These are phyloP conservation scores for Caiman crocodilus DNA, from an alignment of 2,797 vertebrate species.

Conservation along the genomic window DNA sequence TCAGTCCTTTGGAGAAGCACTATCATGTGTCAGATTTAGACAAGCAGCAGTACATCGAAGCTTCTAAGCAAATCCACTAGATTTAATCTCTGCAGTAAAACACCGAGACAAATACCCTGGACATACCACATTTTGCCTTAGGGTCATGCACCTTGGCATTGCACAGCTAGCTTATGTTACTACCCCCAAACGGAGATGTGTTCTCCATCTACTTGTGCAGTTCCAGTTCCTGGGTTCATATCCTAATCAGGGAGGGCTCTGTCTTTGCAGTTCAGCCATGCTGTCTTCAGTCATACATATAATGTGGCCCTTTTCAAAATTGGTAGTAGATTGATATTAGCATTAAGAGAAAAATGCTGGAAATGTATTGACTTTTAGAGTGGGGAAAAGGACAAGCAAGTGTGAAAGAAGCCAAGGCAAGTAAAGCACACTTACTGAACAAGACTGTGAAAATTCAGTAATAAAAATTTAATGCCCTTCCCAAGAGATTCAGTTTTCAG, in stretches of 20 bases:
- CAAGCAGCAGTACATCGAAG: background rate
- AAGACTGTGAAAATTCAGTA: no score
- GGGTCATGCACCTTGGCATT: background rate
- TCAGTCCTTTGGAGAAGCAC: background rate
- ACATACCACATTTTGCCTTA: background rate
- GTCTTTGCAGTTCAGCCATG: no score
- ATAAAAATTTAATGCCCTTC: no score
- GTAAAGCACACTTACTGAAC: no score
- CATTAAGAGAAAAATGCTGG: no score
- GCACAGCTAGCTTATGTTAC: background rate
- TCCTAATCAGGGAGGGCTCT: background rate
- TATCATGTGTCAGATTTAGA: background rate
- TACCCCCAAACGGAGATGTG: background rate
- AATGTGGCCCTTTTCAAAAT: no score
- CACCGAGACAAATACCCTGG: background rate
- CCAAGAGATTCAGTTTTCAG: background rate
- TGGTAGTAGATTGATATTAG: no score
- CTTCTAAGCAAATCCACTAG: background rate
- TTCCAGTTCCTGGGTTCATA: background rate
- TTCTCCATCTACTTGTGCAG: background rate
- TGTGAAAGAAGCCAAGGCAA: no score
- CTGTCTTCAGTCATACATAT: no score
- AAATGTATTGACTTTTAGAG: no score
- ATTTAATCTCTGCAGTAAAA: fast-evolving
- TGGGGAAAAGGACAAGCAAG: no score